Evolutionary conservation across 2,888 invertebrate species (phyloP).

Genomic region (Ecliptopera silaceata): DNA sequence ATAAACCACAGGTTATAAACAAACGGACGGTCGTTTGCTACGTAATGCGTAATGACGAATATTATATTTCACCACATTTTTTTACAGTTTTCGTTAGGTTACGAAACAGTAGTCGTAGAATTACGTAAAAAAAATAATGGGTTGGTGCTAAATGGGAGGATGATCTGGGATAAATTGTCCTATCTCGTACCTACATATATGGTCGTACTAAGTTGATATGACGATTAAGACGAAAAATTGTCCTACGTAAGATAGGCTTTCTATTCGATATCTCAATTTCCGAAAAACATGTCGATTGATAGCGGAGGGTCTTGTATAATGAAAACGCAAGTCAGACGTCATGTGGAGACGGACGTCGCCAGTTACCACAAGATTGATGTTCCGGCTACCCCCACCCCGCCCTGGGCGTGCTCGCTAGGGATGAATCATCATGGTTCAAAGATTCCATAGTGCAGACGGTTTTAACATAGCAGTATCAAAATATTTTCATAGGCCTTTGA

Average conservation of each 20-base stretch:
- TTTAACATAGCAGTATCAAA: not conserved
- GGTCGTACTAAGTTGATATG: too few relatives aligned
- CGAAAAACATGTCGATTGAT: conserved; percentile 14
- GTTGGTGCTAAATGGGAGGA: too few relatives aligned
- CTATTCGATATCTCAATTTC: conserved; percentile 6
- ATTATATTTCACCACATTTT: too few relatives aligned
- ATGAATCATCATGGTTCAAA: not conserved
- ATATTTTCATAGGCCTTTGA: too few relatives aligned
- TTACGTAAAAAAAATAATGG: too few relatives aligned
- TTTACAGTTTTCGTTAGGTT: too few relatives aligned
- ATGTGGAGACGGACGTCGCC: conserved; percentile 38
- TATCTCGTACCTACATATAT: too few relatives aligned
- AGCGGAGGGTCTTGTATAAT: conserved; percentile 29
- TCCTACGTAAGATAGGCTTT: not conserved
- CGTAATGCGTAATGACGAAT: not conserved
- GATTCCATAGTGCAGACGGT: not conserved
- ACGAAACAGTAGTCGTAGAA: too few relatives aligned
- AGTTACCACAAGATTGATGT: conserved; percentile 46
- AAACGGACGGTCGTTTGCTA: not conserved
- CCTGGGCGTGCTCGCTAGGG: not conserved
- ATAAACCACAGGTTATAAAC: conserved; percentile 2
- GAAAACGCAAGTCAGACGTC: conserved; percentile 49
- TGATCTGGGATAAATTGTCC: too few relatives aligned
- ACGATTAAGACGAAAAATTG: too few relatives aligned
- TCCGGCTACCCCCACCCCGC: not conserved